Conservation (phyloP, 2,113 vertebrate species). For the Pongo pygmaeus region DNA sequence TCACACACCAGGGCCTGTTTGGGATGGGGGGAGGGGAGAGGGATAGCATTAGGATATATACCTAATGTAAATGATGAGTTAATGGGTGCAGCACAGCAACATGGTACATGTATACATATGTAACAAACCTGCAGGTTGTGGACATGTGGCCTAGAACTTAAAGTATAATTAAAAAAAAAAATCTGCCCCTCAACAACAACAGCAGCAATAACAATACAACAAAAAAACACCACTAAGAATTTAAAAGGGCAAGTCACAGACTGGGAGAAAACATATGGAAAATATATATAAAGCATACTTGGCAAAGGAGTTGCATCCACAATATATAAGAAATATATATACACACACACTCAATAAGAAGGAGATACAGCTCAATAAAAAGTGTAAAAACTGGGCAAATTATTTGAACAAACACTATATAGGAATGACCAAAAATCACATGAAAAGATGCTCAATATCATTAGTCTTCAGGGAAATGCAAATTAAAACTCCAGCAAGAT, state of each 20-base stretch:
- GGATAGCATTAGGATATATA: too few species aligned
- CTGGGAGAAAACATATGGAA: background rate
- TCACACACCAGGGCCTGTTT: too few species aligned
- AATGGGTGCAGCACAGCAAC: too few species aligned
- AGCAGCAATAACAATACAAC: background rate
- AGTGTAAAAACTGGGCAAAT: background rate
- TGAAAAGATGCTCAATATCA: background rate
- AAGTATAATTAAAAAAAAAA: too few species aligned
- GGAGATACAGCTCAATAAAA: background rate
- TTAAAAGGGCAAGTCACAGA: background rate
- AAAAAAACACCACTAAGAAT: background rate
- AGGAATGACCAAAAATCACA: background rate
- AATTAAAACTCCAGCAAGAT: background rate
- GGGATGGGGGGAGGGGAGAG: too few species aligned
- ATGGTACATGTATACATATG: too few species aligned
- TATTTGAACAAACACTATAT: background rate
- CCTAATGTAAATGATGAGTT: too few species aligned
- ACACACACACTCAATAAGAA: background rate
- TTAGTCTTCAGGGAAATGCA: background rate
- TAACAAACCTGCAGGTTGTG: too few species aligned
- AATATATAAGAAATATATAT: background rate
- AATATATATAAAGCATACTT: background rate
- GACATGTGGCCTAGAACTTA: too few species aligned
- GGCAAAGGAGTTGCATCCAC: background rate
- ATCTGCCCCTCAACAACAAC: background rate